Evolutionary conservation across 2,113 vertebrate genomes (phyloP).

Genomic region (Piliocolobus tephrosceles): DNA sequence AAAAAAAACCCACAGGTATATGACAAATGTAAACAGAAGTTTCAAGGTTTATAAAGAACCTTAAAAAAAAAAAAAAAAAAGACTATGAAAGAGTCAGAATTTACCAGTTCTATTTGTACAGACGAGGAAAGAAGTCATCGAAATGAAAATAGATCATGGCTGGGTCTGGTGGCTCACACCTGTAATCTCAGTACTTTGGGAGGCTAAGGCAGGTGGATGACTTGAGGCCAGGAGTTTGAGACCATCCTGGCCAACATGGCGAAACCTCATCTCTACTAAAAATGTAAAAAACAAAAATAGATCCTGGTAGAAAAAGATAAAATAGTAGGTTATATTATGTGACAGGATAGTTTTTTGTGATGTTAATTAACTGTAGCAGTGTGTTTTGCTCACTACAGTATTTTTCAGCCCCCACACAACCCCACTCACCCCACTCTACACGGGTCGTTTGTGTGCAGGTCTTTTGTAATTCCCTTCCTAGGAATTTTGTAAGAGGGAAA

Average conservation of each 20-base stretch:
- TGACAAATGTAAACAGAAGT: not conserved
- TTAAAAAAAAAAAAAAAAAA: not conserved
- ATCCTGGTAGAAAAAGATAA: not conserved
- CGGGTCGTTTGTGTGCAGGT: not conserved
- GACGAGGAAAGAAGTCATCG: not conserved
- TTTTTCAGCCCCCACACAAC: not conserved
- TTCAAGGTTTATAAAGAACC: not conserved
- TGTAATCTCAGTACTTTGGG: too few species aligned
- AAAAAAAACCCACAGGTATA: not conserved
- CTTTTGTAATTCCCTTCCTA: conserved; percentile 29
- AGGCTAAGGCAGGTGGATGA: too few species aligned
- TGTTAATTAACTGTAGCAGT: conserved; percentile 25
- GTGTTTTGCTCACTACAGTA: not conserved
- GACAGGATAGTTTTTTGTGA: not conserved
- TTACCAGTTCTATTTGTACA: not conserved
- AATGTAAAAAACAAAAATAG: not conserved
- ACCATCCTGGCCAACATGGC: too few species aligned
- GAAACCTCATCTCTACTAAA: too few species aligned
- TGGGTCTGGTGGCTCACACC: too few species aligned
- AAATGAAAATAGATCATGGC: not conserved
- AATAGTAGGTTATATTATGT: not conserved
- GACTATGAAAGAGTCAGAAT: not conserved
- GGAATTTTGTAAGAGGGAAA: conserved; percentile 18
- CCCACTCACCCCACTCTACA: not conserved
- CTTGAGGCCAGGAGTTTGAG: too few species aligned